phyloP scores from a whole-genome alignment of 2,797 vertebrate species.

The Merluccius polli region DNA sequence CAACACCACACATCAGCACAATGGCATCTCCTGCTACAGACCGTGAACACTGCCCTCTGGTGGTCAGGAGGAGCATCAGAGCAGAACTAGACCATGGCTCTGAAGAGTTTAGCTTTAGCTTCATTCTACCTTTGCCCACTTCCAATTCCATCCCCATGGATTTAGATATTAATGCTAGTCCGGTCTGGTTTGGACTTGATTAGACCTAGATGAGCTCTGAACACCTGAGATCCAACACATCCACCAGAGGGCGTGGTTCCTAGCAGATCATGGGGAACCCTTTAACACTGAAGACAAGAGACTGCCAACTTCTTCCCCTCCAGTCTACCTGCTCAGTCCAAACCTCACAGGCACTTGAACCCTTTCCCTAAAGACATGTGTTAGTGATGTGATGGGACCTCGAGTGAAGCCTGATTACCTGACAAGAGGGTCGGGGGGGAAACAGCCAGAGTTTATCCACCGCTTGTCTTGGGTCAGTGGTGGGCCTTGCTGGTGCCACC shows the following conservation, averaged over 20 bases:
- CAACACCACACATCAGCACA: neutral
- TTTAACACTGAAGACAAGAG: neutral
- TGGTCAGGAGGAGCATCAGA: neutral
- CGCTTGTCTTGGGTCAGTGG: neutral
- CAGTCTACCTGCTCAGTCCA: neutral
- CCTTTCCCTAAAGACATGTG: neutral
- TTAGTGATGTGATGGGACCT: neutral
- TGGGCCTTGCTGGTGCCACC: neutral
- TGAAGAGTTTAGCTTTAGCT: neutral
- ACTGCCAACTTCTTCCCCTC: neutral
- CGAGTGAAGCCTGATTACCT: neutral
- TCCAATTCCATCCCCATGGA: neutral
- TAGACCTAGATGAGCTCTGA: neutral
- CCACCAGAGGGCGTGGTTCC: neutral
- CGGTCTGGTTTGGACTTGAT: neutral
- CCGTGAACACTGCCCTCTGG: slow-evolving; percentile 5
- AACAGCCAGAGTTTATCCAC: neutral
- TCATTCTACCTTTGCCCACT: neutral
- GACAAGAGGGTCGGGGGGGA: neutral
- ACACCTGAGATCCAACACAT: neutral
- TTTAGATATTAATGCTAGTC: neutral
- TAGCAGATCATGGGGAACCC: neutral
- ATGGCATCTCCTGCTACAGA: slow-evolving; percentile 21
- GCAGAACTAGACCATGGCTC: neutral
- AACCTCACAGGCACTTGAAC: slow-evolving; percentile 1